Percentiles rank a stretch among this genome's conserved stretches.
Evolutionary conservation across 2,888 invertebrate species (phyloP).

Genomic region (Ormyrus labotus): DNA sequence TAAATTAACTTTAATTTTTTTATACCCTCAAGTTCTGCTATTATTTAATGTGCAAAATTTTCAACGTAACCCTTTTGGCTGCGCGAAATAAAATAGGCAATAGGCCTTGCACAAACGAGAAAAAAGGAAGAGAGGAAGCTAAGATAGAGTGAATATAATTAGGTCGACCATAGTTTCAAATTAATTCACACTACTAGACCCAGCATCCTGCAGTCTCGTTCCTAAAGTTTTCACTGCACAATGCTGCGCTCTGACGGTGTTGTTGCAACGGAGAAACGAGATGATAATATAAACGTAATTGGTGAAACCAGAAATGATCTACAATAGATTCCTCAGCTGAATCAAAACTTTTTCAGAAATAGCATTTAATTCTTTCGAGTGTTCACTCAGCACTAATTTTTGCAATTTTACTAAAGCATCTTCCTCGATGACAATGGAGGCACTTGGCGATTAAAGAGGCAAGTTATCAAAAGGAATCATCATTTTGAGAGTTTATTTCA

Average conservation of each 20-base stretch:
- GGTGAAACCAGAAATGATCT: constrained; percentile 63
- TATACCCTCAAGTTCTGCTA: not conserved
- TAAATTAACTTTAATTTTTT: too few relatives aligned
- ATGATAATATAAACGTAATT: constrained; percentile 69
- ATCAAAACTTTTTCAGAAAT: constrained; percentile 66
- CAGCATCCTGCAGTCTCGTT: constrained; percentile 46
- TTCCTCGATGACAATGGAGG: not conserved
- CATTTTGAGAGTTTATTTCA: not conserved
- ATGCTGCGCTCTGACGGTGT: constrained; percentile 33
- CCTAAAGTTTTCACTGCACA: constrained; percentile 58
- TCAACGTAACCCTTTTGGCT: not conserved
- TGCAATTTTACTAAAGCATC: not conserved
- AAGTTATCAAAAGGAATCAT: not conserved
- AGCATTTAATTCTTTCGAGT: constrained; percentile 66
- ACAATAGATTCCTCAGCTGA: constrained; percentile 31
- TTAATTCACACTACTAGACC: constrained; percentile 57
- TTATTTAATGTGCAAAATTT: not conserved
- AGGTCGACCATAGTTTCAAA: constrained; percentile 53
- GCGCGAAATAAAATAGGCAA: constrained; percentile 8
- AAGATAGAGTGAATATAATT: constrained; percentile 46
- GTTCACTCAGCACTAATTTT: too few relatives aligned
- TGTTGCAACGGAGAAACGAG: constrained; percentile 45
- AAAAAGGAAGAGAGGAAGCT: constrained; percentile 48
- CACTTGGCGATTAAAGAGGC: not conserved
- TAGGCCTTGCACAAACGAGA: not conserved